Conservation (phyloP, 2,113 vertebrate species). For the Chaetops frenatus region DNA sequence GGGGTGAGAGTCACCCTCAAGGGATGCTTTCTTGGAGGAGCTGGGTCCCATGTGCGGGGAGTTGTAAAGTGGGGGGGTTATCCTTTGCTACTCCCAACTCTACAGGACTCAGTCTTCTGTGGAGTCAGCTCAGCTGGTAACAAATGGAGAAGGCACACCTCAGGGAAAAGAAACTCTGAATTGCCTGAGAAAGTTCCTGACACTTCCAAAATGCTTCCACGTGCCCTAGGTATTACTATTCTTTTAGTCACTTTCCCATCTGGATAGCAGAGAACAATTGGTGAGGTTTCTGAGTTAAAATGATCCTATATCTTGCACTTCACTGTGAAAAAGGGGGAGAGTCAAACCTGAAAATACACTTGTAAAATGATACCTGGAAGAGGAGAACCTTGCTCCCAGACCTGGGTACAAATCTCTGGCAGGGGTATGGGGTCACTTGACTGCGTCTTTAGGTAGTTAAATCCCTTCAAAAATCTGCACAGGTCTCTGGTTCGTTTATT, state of each 20-base stretch:
- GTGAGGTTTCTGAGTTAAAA: not conserved
- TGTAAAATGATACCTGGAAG: not conserved
- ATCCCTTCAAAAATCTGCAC: not conserved
- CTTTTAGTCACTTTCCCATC: not conserved
- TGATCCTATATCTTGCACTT: not conserved
- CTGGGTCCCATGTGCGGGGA: not conserved
- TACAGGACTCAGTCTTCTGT: not conserved
- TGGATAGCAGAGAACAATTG: not conserved
- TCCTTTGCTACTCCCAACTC: not conserved
- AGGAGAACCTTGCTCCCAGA: not conserved
- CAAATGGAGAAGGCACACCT: not conserved
- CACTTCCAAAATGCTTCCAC: not conserved
- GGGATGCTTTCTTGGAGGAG: not conserved
- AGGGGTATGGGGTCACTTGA: fast-evolving
- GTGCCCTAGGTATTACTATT: fast-evolving
- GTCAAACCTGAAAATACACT: not conserved
- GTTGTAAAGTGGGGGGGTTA: not conserved
- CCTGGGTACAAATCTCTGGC: not conserved
- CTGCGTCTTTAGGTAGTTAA: not conserved
- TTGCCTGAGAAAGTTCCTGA: not conserved
- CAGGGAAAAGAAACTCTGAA: not conserved
- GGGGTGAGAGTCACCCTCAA: fast-evolving
- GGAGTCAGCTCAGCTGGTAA: not conserved
- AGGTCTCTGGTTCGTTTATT: not conserved
- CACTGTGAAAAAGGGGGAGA: not conserved